Evolutionary conservation across 1,140 invertebrate species (phyloP).

Genomic region (Ostrea denselamellosa): DNA sequence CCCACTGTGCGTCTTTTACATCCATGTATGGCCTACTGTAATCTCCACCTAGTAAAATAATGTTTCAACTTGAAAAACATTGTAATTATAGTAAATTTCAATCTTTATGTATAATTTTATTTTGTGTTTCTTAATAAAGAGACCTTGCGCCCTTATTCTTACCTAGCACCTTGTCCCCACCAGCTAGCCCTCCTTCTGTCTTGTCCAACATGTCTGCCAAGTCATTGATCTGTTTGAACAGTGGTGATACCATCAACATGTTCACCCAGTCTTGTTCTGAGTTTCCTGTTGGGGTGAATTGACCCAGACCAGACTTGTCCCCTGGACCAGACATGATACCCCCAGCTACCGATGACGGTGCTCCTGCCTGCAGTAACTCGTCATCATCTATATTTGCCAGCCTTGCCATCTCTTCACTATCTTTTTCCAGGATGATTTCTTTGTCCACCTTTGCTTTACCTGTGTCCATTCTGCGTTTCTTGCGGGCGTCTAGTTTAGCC

Average conservation of each 20-base stretch:
- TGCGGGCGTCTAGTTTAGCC: conserved; percentile 71
- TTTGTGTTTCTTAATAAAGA: too few relatives aligned
- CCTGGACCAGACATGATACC: conserved; percentile 33
- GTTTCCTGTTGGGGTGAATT: conserved; percentile 65
- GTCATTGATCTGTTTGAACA: conserved; percentile 77
- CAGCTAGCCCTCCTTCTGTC: conserved; percentile 46
- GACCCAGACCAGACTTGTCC: conserved; percentile 36
- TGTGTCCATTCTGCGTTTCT: conserved; percentile 64
- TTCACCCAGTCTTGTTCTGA: conserved; percentile 75
- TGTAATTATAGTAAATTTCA: too few relatives aligned
- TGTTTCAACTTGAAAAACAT: too few relatives aligned
- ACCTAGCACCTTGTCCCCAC: conserved; percentile 48
- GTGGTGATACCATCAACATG: conserved; percentile 75
- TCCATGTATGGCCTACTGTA: conserved; percentile 73
- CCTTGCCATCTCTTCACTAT: conserved; percentile 56
- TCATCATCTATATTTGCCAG: conserved; percentile 2
- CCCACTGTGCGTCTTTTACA: conserved; percentile 77
- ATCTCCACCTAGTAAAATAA: conserved; percentile 69
- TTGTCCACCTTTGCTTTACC: conserved; percentile 71
- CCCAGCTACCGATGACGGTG: conserved; percentile 36
- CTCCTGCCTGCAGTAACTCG: conserved; percentile 16
- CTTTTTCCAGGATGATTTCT: conserved; percentile 60
- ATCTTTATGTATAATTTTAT: too few relatives aligned
- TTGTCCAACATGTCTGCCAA: conserved; percentile 73
- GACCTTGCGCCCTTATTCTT: not conserved